Percentiles rank a stretch among this genome's conserved stretches.
Conservation (phyloP, 2,113 vertebrate species). For the Nanorana parkeri region DNA sequence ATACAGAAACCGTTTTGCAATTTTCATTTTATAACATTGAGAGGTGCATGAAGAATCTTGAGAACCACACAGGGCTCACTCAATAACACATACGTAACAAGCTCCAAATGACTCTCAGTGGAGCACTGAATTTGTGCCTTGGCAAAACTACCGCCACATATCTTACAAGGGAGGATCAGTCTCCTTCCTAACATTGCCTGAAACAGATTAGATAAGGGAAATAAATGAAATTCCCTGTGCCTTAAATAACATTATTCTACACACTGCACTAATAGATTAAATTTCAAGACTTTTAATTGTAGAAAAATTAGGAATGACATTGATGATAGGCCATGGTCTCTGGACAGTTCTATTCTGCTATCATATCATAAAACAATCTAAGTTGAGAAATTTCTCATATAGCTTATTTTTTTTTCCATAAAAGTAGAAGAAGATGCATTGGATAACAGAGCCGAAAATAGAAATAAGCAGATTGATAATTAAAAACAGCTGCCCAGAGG, state of each 20-base stretch:
- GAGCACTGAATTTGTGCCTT: background rate
- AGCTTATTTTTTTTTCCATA: conserved; percentile 46
- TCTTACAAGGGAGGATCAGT: conserved; percentile 4
- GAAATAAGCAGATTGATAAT: conserved; percentile 48
- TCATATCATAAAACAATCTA: conserved; percentile 42
- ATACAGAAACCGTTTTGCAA: too few species aligned
- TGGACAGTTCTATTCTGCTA: background rate
- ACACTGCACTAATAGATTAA: conserved; percentile 28
- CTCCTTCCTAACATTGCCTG: background rate
- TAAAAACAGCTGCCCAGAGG: conserved; percentile 40
- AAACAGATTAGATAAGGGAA: conserved; percentile 34
- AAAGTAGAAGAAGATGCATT: background rate
- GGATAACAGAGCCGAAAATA: conserved; percentile 11
- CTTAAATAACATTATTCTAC: conserved; percentile 5
- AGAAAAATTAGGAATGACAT: conserved; percentile 40
- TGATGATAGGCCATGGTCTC: conserved; percentile 29
- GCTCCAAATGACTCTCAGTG: background rate
- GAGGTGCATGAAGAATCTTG: background rate
- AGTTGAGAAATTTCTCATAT: conserved; percentile 7
- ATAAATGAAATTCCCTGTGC: conserved; percentile 13
- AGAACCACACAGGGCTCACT: background rate
- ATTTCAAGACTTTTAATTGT: conserved; percentile 34
- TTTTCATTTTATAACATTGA: background rate
- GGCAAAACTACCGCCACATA: background rate
- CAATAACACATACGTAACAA: background rate